Percentiles rank a stretch among this genome's conserved stretches.
These are phyloP conservation scores for Pituophis catenifer DNA, from an alignment of 2,113 vertebrate species.

Conservation along the genomic window DNA sequence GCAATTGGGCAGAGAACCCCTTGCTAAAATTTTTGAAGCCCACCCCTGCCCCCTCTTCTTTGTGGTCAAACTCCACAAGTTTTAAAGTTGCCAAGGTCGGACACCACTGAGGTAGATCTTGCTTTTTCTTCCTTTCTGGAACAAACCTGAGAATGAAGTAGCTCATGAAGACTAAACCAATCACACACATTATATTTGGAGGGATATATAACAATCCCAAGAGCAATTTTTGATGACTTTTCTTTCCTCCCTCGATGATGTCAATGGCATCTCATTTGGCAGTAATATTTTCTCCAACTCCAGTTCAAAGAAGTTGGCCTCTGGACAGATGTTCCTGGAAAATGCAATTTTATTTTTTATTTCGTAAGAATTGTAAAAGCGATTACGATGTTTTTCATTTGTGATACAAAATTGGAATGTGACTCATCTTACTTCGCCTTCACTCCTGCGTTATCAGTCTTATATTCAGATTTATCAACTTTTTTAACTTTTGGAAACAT, in stretches of 20 bases:
- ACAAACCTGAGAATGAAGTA: not conserved
- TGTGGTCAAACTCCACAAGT: not conserved
- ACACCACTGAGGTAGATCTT: not conserved
- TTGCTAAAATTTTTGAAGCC: too few relatives aligned
- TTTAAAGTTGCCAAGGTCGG: not conserved
- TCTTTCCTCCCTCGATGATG: not conserved
- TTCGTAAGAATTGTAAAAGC: not conserved
- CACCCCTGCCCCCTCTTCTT: not conserved
- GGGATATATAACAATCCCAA: not conserved
- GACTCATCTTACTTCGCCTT: not conserved
- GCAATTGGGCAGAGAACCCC: too few relatives aligned
- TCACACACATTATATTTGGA: not conserved
- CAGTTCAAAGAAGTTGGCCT: not conserved
- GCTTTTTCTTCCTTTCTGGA: not conserved
- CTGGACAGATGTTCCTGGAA: not conserved
- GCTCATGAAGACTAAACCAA: not conserved
- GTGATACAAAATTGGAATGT: not conserved
- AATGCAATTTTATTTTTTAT: not conserved
- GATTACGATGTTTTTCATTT: not conserved
- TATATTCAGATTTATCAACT: slow-evolving; percentile 14
- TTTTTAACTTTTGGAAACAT: slow-evolving; percentile 31
- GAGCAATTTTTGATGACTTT: too few relatives aligned
- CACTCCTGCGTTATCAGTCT: not conserved
- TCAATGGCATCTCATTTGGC: not conserved
- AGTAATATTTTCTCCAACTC: not conserved